Percentiles rank a stretch among this genome's conserved stretches.
These are phyloP conservation scores for Psix sp. DNA, from an alignment of 1,140 invertebrate species.

Conservation along the genomic window DNA sequence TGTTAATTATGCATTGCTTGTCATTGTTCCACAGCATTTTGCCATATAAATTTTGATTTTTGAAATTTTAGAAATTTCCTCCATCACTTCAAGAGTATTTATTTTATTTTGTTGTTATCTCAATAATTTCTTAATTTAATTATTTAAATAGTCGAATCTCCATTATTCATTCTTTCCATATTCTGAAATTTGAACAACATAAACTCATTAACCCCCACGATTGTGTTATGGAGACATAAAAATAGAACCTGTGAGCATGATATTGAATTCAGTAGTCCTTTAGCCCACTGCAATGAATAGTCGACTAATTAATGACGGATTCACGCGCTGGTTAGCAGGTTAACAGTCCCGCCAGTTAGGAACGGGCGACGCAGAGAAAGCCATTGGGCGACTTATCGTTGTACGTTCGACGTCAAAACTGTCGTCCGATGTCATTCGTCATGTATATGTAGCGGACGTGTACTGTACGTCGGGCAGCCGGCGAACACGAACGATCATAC, in stretches of 20 bases:
- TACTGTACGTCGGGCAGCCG: conserved; percentile 56
- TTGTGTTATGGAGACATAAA: too few species aligned
- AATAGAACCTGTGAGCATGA: conserved; percentile 3
- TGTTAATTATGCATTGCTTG: too few species aligned
- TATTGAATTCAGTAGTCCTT: conserved; percentile 26
- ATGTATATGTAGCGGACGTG: conserved; percentile 65
- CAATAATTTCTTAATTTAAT: too few species aligned
- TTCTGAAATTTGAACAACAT: too few species aligned
- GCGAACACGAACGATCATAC: conserved; percentile 43
- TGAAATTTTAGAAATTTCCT: too few species aligned
- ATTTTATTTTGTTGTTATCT: too few species aligned
- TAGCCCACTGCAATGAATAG: conserved; percentile 22
- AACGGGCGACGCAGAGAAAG: conserved; percentile 25
- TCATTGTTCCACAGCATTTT: too few species aligned
- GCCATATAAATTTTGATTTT: too few species aligned
- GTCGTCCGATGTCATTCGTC: conserved; percentile 71
- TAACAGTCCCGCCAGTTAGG: conserved; percentile 53
- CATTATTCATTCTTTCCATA: too few species aligned
- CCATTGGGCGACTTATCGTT: conserved; percentile 56
- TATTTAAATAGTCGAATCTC: too few species aligned
- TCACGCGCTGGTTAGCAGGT: conserved; percentile 71
- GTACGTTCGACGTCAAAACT: conserved; percentile 69
- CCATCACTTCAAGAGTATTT: too few species aligned
- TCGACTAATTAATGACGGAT: conserved; percentile 73
- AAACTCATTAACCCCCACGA: too few species aligned